Evolutionary conservation across 2,888 invertebrate species (phyloP), one percentile per base, ranked within the genome.

Genomic region (Euclidia mi): DNA sequence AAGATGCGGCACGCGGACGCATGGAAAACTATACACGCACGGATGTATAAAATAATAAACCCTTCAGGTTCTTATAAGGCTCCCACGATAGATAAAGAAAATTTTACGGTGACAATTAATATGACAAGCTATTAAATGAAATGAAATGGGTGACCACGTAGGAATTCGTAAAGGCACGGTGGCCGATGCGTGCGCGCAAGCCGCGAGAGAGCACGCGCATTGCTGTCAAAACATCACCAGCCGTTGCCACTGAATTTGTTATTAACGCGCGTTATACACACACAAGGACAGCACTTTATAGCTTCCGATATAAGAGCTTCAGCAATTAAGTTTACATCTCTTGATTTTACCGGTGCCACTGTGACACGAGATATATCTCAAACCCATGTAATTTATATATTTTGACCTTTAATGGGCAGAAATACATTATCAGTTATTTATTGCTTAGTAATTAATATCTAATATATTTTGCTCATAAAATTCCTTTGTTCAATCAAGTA

Each of bases 61-160:
- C 81, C 83, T 87, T 84, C 81, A 69, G 65, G 68, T 61, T 66
- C 82, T 72, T 84, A 82, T 83, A 88, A 78, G 81, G 85, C 12
- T 65, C 51, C 70, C 62, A 57, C 62, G 71, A 68, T 72, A 71
- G 77, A 80, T 80, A 81, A 85, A 84, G 78, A 80, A 79, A 80
- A 76, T 69, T 68, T 79, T 56, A 71, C 56, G 63, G 50, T 40
- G 58, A 68, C 42, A 65, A 56, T 66, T 75, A 71, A 84, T 85
- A 85, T 85, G 85, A 89, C 85, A 84, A 82, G 87, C 87, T 78
- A 89, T 89, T 86, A 89, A 87, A 84, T 72, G 62, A 81, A 88
- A 87, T 85, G 79, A 68, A 87, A 87, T 90, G 85, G 81, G 78
- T 78, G 79, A 70, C 82, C 87, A 88, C 87, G 89, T 88, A 82